A percentile compares a stretch with the other conserved stretches of the same genome.
These are phyloP conservation scores for Andrena bucephala DNA, from an alignment of 2,888 invertebrate species.

Conservation along the genomic window DNA sequence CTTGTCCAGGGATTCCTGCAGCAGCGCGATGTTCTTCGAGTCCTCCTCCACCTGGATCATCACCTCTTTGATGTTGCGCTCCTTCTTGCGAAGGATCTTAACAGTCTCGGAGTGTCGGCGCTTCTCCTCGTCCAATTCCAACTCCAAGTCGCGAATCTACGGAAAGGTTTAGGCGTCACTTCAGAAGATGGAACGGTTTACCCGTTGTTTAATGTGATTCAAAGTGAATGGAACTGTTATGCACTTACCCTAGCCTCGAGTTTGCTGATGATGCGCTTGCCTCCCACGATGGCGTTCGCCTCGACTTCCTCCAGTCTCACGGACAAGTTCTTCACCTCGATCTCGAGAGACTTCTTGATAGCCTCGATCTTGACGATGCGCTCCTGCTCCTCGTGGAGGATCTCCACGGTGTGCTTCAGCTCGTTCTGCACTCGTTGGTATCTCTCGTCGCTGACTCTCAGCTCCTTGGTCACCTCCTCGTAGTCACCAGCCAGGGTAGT, in stretches of 20 bases:
- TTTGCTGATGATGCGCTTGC: slow-evolving; percentile 98
- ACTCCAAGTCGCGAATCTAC: slow-evolving; percentile 96
- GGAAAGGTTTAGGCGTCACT: background rate
- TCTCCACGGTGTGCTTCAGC: slow-evolving; percentile 97
- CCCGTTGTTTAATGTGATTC: too few relatives aligned
- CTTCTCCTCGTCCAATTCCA: slow-evolving; percentile 98
- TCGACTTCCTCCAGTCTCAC: slow-evolving; percentile 98
- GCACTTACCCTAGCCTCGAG: slow-evolving; percentile 91
- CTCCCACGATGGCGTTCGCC: slow-evolving; percentile 98
- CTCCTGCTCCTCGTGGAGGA: slow-evolving; percentile 98
- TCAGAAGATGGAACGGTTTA: too few relatives aligned
- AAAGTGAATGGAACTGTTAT: too few relatives aligned
- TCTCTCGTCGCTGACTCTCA: slow-evolving; percentile 96
- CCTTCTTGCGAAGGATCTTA: slow-evolving; percentile 99
- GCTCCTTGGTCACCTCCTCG: slow-evolving; percentile 98
- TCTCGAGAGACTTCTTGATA: slow-evolving; percentile 98
- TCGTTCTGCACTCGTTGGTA: slow-evolving; percentile 97
- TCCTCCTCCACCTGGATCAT: slow-evolving; percentile 98
- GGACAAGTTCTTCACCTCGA: slow-evolving; percentile 98
- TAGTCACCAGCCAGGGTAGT: slow-evolving; percentile 96
- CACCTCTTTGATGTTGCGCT: slow-evolving; percentile 97
- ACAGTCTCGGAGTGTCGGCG: slow-evolving; percentile 98
- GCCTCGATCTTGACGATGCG: slow-evolving; percentile 98
- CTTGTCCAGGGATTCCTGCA: slow-evolving; percentile 96
- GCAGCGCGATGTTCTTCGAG: slow-evolving; percentile 96